Base-by-base conservation (phyloP, 2,888 invertebrate species). In the Protophormia terraenovae region DNA sequence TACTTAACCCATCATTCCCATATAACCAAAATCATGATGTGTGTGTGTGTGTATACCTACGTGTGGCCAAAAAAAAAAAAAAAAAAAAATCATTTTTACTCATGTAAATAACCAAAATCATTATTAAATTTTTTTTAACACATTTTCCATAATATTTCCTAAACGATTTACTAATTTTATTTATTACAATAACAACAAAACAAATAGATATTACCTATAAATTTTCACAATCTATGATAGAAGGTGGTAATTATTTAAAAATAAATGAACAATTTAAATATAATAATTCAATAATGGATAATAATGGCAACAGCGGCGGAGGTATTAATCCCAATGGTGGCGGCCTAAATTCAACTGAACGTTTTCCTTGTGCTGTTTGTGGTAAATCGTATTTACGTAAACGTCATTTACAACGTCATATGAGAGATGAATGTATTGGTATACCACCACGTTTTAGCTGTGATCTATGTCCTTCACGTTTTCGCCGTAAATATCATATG, bases 351-450 rank as follows among this genome's bases (percentile, higher is more conserved):
- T 29, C 86, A 19, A 88, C 88, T 19, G 92, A 93, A 77, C 93
- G 94, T 83, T 94, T 94, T 88, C 92, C 92, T 22, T 95, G 95
- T 89, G 90, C 91, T 72, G 93, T 93, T 60, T 95, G 95, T 87
- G 93, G 93, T 87, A 94, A 94, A 90, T 94, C 93, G 83, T 95
- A 95, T 90, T 93, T 94, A 89, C 93, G 95, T 58, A 94, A 94
- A 89, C 94, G 95, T 55, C 95, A 95, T 83, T 90, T 95, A 81
- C 94, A 94, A 87, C 93, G 95, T 8, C 95, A 95, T 87, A 92
- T 93, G 88, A 93, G 93, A 60, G 93, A 93, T 87, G 94, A 94
- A 88, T 94, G 94, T 87, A 92, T 93, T 76, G 93, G 93, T 82
- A 93, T 93, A 83, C 92, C 92, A 86, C 94, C 94, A 38, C 92